Conservation (phyloP, 1,140 invertebrate genomes). For the Cheumatopsyche charites region DNA sequence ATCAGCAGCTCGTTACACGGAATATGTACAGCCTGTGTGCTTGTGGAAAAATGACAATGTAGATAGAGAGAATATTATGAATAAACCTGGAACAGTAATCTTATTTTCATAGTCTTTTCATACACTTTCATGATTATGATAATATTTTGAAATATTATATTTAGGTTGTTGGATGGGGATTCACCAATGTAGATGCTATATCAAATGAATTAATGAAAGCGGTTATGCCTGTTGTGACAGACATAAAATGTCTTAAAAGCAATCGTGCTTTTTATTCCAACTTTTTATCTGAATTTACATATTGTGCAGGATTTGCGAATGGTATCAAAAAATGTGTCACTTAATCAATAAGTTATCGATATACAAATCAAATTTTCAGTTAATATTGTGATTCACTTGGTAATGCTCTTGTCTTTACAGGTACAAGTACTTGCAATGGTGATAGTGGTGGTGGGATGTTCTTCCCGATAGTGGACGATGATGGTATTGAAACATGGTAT, state of each 20-base stretch:
- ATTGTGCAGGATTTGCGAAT: conserved; percentile 54
- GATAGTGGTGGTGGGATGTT: conserved; percentile 54
- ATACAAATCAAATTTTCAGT: too few species aligned
- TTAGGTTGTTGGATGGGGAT: conserved; percentile 56
- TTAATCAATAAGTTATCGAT: too few species aligned
- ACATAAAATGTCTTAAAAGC: conserved; percentile 51
- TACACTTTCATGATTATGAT: neutral
- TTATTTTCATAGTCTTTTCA: neutral
- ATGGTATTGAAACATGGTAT: conserved; percentile 47
- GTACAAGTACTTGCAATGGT: conserved; percentile 52
- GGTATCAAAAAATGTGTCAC: conserved; percentile 50
- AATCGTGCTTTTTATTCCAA: conserved; percentile 53
- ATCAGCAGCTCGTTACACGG: conserved; percentile 52
- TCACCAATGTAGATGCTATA: conserved; percentile 50
- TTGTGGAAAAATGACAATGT: conserved; percentile 58
- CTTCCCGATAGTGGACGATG: conserved; percentile 46
- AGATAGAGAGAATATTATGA: conserved; percentile 54
- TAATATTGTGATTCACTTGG: too few species aligned
- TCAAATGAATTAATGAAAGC: conserved; percentile 50
- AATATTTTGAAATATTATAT: conserved; percentile 27
- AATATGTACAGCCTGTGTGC: conserved; percentile 59
- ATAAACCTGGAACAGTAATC: conserved; percentile 53
- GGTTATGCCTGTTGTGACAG: conserved; percentile 51
- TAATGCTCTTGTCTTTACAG: too few species aligned
- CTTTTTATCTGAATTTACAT: conserved; percentile 51